Percentiles rank a stretch among this genome's conserved stretches.
These are phyloP conservation scores for Pelosia muscerda DNA, from an alignment of 2,888 invertebrate species.

Conservation along the genomic window DNA sequence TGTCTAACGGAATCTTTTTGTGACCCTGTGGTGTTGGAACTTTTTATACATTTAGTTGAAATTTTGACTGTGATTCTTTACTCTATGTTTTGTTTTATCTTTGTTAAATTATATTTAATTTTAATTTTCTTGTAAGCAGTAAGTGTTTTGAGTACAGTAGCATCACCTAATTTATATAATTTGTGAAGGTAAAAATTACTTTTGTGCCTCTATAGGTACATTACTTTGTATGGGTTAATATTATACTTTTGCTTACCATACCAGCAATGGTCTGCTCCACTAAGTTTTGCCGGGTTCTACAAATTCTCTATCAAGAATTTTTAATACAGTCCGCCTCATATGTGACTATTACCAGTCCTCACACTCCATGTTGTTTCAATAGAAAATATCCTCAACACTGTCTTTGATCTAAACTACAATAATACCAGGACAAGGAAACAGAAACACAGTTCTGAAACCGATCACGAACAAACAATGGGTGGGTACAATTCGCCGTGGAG, in stretches of 20 bases:
- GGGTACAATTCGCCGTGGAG: not conserved
- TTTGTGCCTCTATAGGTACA: too few relatives aligned
- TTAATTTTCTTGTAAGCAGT: not conserved
- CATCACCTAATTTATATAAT: too few relatives aligned
- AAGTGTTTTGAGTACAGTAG: not conserved
- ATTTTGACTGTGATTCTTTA: not conserved
- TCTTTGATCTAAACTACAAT: not conserved
- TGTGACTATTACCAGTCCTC: not conserved
- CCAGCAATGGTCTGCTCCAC: too few relatives aligned
- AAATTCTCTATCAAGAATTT: too few relatives aligned
- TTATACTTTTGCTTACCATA: too few relatives aligned
- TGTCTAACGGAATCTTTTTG: slow-evolving; percentile 18
- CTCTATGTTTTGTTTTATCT: not conserved
- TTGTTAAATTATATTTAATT: not conserved
- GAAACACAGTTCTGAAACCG: slow-evolving; percentile 3
- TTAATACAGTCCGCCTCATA: not conserved
- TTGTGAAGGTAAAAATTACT: too few relatives aligned
- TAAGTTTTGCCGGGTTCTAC: too few relatives aligned
- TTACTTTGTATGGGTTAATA: too few relatives aligned
- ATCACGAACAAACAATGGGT: slow-evolving; percentile 14
- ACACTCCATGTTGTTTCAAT: not conserved
- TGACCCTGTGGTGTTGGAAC: slow-evolving; percentile 10
- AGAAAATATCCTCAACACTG: not conserved
- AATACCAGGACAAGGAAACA: not conserved
- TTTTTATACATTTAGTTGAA: slow-evolving; percentile 6